Evolutionary conservation across 2,797 vertebrate species (phyloP), one percentile per base, ranked within the genome.

Genomic region (Xenops minutus): DNA sequence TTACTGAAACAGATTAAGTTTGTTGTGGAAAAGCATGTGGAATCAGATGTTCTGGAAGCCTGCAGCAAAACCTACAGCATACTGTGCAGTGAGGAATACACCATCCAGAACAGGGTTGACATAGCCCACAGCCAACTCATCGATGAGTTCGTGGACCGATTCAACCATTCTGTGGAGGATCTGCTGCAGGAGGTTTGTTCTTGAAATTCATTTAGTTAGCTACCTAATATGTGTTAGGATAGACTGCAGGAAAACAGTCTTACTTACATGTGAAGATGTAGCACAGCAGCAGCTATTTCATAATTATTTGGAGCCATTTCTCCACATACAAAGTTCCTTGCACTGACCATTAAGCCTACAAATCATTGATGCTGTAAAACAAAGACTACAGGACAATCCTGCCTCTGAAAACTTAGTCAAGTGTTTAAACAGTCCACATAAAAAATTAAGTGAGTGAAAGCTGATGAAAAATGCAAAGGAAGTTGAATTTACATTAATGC

Each of bases 21-120:
- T 96, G 99, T 99, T 96, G 99, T 99, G 98, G 99, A 99, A 96
- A 99, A 99, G 96, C 99, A 99, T 27, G 99, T 99, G 17, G 99
- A 99, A 95, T 98, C 98, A 2, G 99, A 99, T 87, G 99, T 99
- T 86, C 98, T 99, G 10, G 99, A 99, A 98, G 99, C 99, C 55
- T 99, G 99, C 98, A 99, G 99, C 95, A 99, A 99, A 98, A 99
- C 99, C 29, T 99, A 99, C 97, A 99, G 99, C 98, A 99, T 99
- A 94, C 98, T 99, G 82, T 99, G 99, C 97, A 99, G 99, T 29
- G 99, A 99, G 91, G 99, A 99, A 76, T 99, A 99, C 97, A 99
- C 99, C 84, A 99, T 99, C 97, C 99, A 99, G 98, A 99, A 99
- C 97, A 98, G 99, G 74, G 99, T 99, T 95, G 99, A 99, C 97